A percentile compares a stretch with the other conserved stretches of the same genome.
These are phyloP conservation scores for Pheosia gnoma DNA, from an alignment of 2,888 invertebrate genomes.

Conservation along the genomic window DNA sequence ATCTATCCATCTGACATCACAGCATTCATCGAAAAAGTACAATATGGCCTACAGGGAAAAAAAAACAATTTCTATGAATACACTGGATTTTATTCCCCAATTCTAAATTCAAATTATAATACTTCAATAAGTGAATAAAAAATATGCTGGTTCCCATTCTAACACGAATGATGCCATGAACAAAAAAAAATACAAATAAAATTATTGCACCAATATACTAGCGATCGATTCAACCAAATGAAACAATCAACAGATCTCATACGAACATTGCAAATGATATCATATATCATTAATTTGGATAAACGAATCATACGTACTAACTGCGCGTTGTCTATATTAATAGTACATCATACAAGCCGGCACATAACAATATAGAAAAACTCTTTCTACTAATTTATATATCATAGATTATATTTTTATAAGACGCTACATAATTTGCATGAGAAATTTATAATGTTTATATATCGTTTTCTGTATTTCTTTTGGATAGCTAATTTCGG, in stretches of 20 bases:
- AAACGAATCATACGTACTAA: conserved; percentile 26
- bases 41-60: conserved; percentile 53
- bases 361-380: background rate
- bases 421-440: no score
- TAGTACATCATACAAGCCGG: background rate
- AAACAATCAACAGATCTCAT: conserved; percentile 60
- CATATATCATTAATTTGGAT: conserved; percentile 71
- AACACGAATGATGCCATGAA: conserved; percentile 40
- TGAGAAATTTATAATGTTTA: no score
- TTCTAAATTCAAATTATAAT: conserved; percentile 29
- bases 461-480: no score
- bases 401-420: background rate
- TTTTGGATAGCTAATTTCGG: background rate
- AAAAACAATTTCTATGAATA: conserved; percentile 28
- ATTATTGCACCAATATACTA: conserved; percentile 68
- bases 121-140: conserved; percentile 11
- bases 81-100: conserved; percentile 35
- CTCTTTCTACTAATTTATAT: background rate
- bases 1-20: conserved; percentile 58
- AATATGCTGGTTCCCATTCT: conserved; percentile 13
- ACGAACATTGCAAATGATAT: conserved; percentile 70
- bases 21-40: conserved; percentile 53
- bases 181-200: conserved; percentile 35
- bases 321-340: background rate
- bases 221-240: conserved; percentile 42